These are phyloP conservation scores for Rhinichthys osculus DNA, from an alignment of 2,797 vertebrate species.

Conservation along the genomic window DNA sequence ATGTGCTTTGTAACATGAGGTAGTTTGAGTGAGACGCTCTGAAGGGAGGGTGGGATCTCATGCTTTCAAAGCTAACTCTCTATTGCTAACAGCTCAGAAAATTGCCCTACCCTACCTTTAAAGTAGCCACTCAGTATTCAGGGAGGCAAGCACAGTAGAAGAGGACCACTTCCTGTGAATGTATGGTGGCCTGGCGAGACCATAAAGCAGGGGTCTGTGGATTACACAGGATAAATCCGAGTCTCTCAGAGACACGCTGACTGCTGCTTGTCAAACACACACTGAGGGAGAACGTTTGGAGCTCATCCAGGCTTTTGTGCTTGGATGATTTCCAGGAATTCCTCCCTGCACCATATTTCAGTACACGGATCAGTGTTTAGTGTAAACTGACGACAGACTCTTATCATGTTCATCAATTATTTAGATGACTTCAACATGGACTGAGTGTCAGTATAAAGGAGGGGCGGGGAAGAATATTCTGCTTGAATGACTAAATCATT, in stretches of 20 bases:
- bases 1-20: too few species aligned
- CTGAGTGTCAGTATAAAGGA: background rate
- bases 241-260: constrained; percentile 6
- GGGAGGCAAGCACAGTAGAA: background rate
- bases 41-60: too few species aligned
- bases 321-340: constrained; percentile 33
- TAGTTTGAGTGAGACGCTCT: too few species aligned
- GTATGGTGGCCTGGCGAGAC: constrained; percentile 29
- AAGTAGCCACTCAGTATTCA: background rate
- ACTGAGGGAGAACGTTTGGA: constrained; percentile 24
- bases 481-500: background rate
- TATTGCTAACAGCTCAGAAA: too few species aligned
- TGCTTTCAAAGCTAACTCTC: too few species aligned
- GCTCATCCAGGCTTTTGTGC: constrained; percentile 34
- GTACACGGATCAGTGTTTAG: constrained; percentile 28
- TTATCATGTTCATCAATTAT: constrained; percentile 26
- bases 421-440: constrained; percentile 7
- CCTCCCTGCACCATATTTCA: constrained; percentile 19
- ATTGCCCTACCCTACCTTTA: too few species aligned
- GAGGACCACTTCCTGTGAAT: constrained; percentile 21
- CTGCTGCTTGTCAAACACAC: constrained; percentile 27
- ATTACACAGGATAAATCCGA: constrained; percentile 16
- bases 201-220: constrained; percentile 28
- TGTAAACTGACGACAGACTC: constrained; percentile 27
- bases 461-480: background rate